Conservation (phyloP, 2,797 vertebrate species). For the Cirrhinus mrigala region DNA sequence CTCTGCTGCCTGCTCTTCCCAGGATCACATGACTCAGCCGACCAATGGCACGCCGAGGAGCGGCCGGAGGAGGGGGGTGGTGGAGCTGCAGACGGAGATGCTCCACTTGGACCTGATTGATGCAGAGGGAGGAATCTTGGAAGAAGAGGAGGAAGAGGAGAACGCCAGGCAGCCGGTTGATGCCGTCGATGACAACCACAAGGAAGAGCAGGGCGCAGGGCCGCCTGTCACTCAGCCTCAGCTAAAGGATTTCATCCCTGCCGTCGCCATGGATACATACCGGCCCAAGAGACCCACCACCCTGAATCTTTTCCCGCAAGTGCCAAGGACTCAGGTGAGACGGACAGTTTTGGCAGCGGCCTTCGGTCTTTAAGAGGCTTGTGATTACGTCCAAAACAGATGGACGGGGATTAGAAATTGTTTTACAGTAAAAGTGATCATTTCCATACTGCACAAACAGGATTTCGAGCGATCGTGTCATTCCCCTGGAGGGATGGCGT, state of each 20-base stretch:
- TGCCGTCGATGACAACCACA: constrained; percentile 58
- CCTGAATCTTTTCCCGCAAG: constrained; percentile 95
- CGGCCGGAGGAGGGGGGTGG: constrained; percentile 73
- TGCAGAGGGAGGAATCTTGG: constrained; percentile 77
- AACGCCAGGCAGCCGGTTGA: constrained; percentile 77
- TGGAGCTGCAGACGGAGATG: constrained; percentile 88
- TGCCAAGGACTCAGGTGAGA: constrained; percentile 93
- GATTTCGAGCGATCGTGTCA: constrained; percentile 3
- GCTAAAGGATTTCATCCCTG: constrained; percentile 65
- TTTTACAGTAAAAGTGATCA: constrained; percentile 2
- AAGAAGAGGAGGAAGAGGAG: constrained; percentile 71
- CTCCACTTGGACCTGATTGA: constrained; percentile 90
- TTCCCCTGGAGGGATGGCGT: not conserved
- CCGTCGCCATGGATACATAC: constrained; percentile 88
- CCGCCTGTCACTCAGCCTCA: constrained; percentile 65
- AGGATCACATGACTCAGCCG: constrained; percentile 81
- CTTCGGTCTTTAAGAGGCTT: constrained; percentile 23
- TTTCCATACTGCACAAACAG: constrained; percentile 22
- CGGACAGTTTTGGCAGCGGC: not conserved
- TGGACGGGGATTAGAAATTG: not conserved
- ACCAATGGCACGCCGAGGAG: constrained; percentile 74
- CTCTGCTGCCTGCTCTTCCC: constrained; percentile 71
- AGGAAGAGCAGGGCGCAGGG: constrained; percentile 62
- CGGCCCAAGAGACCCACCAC: constrained; percentile 95
- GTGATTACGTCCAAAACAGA: not conserved